Evolutionary conservation across 2,888 invertebrate genomes (phyloP).

Genomic region (Drosophila crucigera): DNA sequence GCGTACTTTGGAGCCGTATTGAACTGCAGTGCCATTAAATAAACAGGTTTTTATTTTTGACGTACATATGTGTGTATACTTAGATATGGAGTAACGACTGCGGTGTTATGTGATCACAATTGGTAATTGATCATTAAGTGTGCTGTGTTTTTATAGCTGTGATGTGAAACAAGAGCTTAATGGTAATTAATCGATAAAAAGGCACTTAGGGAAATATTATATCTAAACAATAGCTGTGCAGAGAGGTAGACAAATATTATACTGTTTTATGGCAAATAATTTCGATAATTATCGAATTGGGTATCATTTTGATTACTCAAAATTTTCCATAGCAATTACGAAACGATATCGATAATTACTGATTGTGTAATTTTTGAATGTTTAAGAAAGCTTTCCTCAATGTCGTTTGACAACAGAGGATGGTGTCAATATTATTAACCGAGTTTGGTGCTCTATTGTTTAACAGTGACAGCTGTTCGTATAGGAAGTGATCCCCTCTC

Average conservation of each 20-base stretch:
- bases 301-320: not conserved
- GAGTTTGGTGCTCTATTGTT: constrained; percentile 5
- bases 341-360: not conserved
- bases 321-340: not conserved
- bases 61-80: constrained; percentile 1
- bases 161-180: constrained; percentile 7
- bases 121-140: constrained; percentile 30
- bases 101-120: constrained; percentile 16
- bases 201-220: not conserved
- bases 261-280: not conserved
- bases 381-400: not conserved
- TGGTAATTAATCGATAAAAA: constrained; percentile 12
- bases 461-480: constrained; percentile 6
- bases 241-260: not conserved
- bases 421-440: constrained; percentile 11
- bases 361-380: not conserved
- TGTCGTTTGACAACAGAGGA: not conserved
- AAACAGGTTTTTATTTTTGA: constrained; percentile 11
- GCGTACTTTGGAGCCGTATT: constrained; percentile 8
- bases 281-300: not conserved
- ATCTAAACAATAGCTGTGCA: not conserved
- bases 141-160: not conserved
- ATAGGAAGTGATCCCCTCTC: constrained; percentile 17
- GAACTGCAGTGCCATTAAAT: not conserved
- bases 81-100: constrained; percentile 19